Conservation (phyloP, 1,140 invertebrate genomes). For the Pseudomyrmex flavicornis region DNA sequence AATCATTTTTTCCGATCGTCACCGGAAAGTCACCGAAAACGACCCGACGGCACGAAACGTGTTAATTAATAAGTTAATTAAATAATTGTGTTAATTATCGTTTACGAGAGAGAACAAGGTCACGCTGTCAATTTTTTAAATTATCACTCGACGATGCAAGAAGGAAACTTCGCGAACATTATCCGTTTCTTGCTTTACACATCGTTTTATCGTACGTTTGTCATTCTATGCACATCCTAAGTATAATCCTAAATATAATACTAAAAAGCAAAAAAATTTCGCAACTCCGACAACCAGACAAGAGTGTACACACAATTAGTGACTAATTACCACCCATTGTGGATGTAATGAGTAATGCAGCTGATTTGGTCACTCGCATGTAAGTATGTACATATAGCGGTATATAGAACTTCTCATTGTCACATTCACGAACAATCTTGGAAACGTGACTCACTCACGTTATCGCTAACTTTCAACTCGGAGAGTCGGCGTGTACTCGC, state of each 20-base stretch:
- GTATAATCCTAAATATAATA: no score
- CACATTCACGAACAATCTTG: neutral
- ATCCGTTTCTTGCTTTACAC: neutral
- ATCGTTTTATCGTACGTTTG: no score
- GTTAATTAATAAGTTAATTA: neutral
- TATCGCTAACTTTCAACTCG: neutral
- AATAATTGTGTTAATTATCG: neutral
- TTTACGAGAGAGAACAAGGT: no score
- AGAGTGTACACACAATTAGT: neutral
- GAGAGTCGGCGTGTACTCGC: neutral
- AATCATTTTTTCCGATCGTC: no score
- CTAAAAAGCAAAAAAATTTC: no score
- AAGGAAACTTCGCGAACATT: neutral
- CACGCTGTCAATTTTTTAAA: neutral
- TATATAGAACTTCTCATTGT: neutral
- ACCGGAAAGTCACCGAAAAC: no score
- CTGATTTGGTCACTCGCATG: neutral
- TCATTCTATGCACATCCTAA: no score
- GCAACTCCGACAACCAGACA: no score
- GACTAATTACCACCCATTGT: neutral
- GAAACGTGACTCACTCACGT: constrained; percentile 29
- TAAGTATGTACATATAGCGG: neutral
- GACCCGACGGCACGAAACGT: no score
- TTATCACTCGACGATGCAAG: neutral
- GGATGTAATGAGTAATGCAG: constrained; percentile 1